These are phyloP conservation scores for Aspidoscelis tigris DNA, from an alignment of 2,113 vertebrate genomes.

Conservation along the genomic window DNA sequence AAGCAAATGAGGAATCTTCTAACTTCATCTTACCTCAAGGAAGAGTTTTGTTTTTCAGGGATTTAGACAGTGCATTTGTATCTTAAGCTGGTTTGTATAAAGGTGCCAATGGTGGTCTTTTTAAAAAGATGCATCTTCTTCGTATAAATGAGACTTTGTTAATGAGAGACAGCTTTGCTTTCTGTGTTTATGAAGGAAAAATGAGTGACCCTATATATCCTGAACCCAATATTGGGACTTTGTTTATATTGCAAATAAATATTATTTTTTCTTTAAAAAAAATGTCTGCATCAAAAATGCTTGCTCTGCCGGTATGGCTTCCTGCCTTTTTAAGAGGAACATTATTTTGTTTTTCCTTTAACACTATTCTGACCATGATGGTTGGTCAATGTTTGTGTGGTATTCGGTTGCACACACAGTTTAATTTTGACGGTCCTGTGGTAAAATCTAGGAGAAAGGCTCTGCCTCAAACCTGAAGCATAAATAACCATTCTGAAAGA, in stretches of 20 bases:
- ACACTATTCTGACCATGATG: conserved; percentile 46
- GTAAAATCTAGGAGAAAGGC: conserved; percentile 49
- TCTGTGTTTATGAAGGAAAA: conserved; percentile 91
- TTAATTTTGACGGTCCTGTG: conserved; percentile 67
- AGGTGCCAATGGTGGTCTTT: conserved; percentile 85
- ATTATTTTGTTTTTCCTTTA: conserved; percentile 16
- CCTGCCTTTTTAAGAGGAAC: conserved; percentile 15
- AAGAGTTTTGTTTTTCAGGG: conserved; percentile 92
- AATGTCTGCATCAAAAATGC: conserved; percentile 63
- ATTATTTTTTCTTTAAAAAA: conserved; percentile 97
- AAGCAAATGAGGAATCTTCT: conserved; percentile 65
- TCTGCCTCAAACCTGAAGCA: conserved; percentile 56
- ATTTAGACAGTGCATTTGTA: conserved; percentile 90
- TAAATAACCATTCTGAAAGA: conserved; percentile 12
- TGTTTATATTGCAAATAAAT: conserved; percentile 99
- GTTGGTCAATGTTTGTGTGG: conserved; percentile 54
- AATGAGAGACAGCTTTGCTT: conserved; percentile 86
- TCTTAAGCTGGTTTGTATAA: conserved; percentile 84
- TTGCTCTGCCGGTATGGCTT: conserved; percentile 41
- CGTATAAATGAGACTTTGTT: conserved; percentile 85
- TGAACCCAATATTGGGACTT: conserved; percentile 90
- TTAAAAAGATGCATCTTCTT: conserved; percentile 81
- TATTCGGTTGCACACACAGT: conserved; percentile 58
- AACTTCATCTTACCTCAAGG: conserved; percentile 91
- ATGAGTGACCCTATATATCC: conserved; percentile 85